A percentile compares a stretch with the other conserved stretches of the same genome.
These are phyloP conservation scores for Zele albiditarsus DNA, from an alignment of 2,888 invertebrate genomes.

Conservation along the genomic window DNA sequence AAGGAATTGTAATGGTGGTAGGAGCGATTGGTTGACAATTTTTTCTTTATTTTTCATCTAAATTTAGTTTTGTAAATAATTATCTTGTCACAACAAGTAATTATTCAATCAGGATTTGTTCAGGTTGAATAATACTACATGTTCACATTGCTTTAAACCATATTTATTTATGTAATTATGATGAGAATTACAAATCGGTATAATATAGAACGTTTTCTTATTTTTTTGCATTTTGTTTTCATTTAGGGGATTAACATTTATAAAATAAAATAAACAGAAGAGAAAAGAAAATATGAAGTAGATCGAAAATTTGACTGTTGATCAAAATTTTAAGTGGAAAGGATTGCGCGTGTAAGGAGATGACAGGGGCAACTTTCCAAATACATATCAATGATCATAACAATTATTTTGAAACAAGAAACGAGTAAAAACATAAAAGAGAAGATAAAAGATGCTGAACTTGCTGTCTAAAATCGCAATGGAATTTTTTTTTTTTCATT, in stretches of 20 bases:
- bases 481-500: neutral
- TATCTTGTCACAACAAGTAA: neutral
- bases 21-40: neutral
- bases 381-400: constrained; percentile 38
- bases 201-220: constrained; percentile 58
- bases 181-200: constrained; percentile 67
- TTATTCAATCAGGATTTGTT: neutral
- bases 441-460: neutral
- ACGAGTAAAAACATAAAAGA: constrained; percentile 12
- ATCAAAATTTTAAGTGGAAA: constrained; percentile 46
- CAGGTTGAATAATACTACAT: neutral
- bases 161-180: constrained; percentile 67
- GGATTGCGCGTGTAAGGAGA: constrained; percentile 41
- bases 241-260: constrained; percentile 4
- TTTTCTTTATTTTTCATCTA: neutral
- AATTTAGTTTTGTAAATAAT: neutral
- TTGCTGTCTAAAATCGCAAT: constrained; percentile 22
- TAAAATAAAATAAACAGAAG: constrained; percentile 38
- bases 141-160: constrained; percentile 62
- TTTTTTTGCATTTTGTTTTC: constrained; percentile 13
- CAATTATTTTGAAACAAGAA: constrained; percentile 33
- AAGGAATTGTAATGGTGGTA: too few species aligned
- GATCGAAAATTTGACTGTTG: constrained; percentile 48
- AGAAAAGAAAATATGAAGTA: constrained; percentile 40
- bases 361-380: constrained; percentile 37